Evolutionary conservation across 2,113 vertebrate genomes (phyloP).

Genomic region (Pteruthius melanotis): DNA sequence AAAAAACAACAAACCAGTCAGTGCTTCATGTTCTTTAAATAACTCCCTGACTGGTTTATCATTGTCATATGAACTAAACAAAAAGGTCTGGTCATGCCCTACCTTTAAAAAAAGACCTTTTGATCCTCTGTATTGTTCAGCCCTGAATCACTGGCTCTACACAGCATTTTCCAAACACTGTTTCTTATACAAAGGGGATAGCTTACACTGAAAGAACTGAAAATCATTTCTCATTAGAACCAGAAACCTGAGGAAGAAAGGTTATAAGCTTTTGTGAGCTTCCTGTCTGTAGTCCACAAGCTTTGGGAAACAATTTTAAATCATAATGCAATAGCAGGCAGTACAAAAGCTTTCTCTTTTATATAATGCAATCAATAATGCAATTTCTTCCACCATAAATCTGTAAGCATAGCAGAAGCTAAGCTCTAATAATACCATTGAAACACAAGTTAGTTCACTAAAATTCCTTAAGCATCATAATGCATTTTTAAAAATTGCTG

Average conservation of each 20-base stretch:
- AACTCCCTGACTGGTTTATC: slow-evolving; percentile 4
- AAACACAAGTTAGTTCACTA: background rate
- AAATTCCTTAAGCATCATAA: background rate
- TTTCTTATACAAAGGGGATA: slow-evolving; percentile 2
- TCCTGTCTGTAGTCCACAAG: background rate
- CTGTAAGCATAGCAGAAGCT: background rate
- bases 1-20: background rate
- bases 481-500: background rate
- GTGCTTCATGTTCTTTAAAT: slow-evolving; percentile 29
- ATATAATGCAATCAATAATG: slow-evolving; percentile 27
- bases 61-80: slow-evolving; percentile 25
- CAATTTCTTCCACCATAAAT: slow-evolving; percentile 12
- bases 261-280: slow-evolving; percentile 13
- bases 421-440: background rate
- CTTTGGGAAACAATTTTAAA: slow-evolving; percentile 39
- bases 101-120: slow-evolving; percentile 11
- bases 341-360: slow-evolving; percentile 7
- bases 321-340: slow-evolving; percentile 7
- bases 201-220: background rate
- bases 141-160: background rate
- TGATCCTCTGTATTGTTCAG: background rate
- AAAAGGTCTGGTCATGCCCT: slow-evolving; percentile 41
- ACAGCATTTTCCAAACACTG: slow-evolving; percentile 24
- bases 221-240: slow-evolving; percentile 38
- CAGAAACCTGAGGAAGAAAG: slow-evolving; percentile 51